Percentiles rank a stretch among this genome's conserved stretches.
phyloP scores from a whole-genome alignment of 2,797 vertebrate genomes.

The Okamejei kenojei region DNA sequence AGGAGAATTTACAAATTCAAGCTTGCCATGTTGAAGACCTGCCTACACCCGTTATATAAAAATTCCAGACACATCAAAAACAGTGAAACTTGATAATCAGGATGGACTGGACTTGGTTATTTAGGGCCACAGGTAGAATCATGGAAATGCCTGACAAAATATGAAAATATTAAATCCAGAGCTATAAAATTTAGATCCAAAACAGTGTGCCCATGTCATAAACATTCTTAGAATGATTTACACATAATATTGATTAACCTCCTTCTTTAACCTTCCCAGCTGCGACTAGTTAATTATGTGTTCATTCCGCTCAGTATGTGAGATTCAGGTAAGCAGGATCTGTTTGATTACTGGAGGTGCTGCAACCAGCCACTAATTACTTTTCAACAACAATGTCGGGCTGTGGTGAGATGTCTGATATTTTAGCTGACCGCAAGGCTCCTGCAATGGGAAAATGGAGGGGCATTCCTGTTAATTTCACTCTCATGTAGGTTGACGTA shows the following conservation, averaged over 20 bases:
- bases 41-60: too few relatives aligned
- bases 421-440: not conserved
- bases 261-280: not conserved
- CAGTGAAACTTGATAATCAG: too few relatives aligned
- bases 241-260: not conserved
- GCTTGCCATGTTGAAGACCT: too few relatives aligned
- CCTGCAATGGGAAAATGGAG: not conserved
- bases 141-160: not conserved
- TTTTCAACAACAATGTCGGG: not conserved
- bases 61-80: not conserved
- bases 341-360: not conserved
- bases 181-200: not conserved
- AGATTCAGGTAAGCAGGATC: not conserved
- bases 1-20: too few relatives aligned
- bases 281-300: not conserved
- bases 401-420: not conserved
- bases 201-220: too few relatives aligned
- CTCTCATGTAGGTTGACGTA: not conserved
- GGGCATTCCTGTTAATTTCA: not conserved
- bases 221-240: not conserved
- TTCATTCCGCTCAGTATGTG: not conserved
- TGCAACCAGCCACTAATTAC: not conserved
- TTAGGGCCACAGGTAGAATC: not conserved
- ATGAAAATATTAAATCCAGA: not conserved
- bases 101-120: not conserved